Conservation (phyloP, 2,797 vertebrate species). For the Onychomys arenicola region DNA sequence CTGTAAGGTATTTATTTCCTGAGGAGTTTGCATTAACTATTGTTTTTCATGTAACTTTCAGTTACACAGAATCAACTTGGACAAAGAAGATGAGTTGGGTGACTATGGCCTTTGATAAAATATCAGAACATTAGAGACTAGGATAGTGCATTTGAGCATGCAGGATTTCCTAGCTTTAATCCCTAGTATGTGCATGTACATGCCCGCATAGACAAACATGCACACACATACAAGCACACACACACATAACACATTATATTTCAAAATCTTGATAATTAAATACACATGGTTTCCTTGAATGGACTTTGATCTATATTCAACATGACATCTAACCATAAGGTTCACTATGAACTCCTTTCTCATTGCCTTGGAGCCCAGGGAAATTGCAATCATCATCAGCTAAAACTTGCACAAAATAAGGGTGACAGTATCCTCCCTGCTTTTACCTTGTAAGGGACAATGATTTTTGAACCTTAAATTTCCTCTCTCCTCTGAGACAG, state of each 20-base stretch:
- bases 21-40: background rate
- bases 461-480: background rate
- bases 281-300: background rate
- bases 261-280: conserved; percentile 9
- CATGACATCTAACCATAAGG: background rate
- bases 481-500: background rate
- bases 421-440: background rate
- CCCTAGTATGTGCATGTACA: background rate
- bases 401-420: background rate
- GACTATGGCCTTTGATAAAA: background rate
- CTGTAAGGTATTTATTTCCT: background rate
- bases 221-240: background rate
- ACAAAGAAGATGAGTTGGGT: background rate
- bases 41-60: background rate
- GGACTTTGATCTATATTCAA: background rate
- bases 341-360: background rate
- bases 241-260: background rate
- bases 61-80: background rate
- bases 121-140: background rate
- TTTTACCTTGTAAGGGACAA: conserved; percentile 1
- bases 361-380: background rate
- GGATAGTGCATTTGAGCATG: background rate
- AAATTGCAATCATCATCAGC: background rate
- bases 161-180: background rate
- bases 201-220: background rate